Evolutionary conservation across 35 echinoderm and acorn worm genomes (phyloP).

Genomic region (Amphiura filiformis): DNA sequence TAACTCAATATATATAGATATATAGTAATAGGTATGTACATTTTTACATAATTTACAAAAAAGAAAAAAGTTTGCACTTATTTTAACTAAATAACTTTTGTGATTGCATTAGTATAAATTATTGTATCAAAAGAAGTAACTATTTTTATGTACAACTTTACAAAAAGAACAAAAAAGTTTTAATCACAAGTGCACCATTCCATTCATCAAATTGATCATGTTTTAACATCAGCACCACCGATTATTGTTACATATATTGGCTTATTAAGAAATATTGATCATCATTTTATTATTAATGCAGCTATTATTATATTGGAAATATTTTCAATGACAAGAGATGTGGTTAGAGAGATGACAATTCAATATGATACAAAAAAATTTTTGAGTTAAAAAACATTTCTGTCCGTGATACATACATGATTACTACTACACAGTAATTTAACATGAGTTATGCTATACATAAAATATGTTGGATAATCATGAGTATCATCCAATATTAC

Average conservation of each 20-base stretch:
- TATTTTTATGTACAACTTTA: background rate
- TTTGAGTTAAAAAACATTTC: too few species aligned
- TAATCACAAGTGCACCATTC: background rate
- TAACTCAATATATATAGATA: background rate
- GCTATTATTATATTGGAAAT: background rate
- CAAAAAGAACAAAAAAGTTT: background rate
- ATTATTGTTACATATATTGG: background rate
- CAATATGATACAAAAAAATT: too few species aligned
- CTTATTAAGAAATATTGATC: background rate
- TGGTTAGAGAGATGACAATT: too few species aligned
- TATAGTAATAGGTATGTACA: background rate
- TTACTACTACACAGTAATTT: too few species aligned
- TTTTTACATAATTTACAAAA: background rate
- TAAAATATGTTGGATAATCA: too few species aligned
- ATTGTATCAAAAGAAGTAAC: slow-evolving; percentile 2
- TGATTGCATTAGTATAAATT: slow-evolving; percentile 10
- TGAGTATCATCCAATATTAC: too few species aligned
- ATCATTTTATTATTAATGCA: background rate
- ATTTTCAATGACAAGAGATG: too few species aligned
- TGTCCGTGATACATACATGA: too few species aligned
- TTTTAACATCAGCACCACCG: background rate
- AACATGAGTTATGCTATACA: too few species aligned
- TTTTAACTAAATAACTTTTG: slow-evolving; percentile 6
- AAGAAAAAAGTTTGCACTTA: background rate
- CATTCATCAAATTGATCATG: background rate